Base-by-base conservation (phyloP, 2,797 vertebrate species). In the Anabacerthia variegaticeps region DNA sequence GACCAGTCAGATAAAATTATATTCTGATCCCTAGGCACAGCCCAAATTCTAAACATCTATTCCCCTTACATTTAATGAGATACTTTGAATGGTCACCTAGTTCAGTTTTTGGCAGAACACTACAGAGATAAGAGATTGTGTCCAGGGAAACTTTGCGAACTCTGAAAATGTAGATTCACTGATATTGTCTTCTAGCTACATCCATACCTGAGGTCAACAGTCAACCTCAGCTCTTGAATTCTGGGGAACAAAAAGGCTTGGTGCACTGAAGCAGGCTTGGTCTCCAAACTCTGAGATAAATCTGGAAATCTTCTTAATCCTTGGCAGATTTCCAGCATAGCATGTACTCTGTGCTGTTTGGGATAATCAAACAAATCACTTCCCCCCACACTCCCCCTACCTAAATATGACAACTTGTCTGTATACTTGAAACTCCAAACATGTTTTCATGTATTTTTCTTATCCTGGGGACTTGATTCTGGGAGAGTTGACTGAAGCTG, bases 331-430 rank as follows among this genome's bases (percentile, higher is more conserved):
- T 37, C 18, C 20, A 46, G 20, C 0, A 0, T 12, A 62, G 13
- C 15, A 55, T 3, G 7, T 28, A 65, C 17, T 24, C 27, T 51
- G 41, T 72, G 14, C 23, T 23, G 4, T 66, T 82, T 8, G 28
- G 22, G 5, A 72, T 30, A 82, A 56, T 6, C n/a, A 71, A 65
- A 65, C 10, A 77, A 74, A 61, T 9, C 4, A 14, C 23, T 46
- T 15, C 20, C 4, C 6, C 5, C 21, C 12, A 5, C 5, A 9
- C 27, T 1, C 0, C 13, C 17, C 12, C 6, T 12, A 28, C 7
- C 26, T 28, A 79, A 72, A 74, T 16, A 18, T 26, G 23, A 72
- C 37, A 63, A 89, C 24, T 80, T 15, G 23, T 63, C 44, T 54
- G 20, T 36, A 65, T n/a, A 72, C 36, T 72, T 58, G 55, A 69